A percentile compares a stretch with the other conserved stretches of the same genome.
Evolutionary conservation across 2,113 vertebrate genomes (phyloP).

Genomic region (Nicator chloris): DNA sequence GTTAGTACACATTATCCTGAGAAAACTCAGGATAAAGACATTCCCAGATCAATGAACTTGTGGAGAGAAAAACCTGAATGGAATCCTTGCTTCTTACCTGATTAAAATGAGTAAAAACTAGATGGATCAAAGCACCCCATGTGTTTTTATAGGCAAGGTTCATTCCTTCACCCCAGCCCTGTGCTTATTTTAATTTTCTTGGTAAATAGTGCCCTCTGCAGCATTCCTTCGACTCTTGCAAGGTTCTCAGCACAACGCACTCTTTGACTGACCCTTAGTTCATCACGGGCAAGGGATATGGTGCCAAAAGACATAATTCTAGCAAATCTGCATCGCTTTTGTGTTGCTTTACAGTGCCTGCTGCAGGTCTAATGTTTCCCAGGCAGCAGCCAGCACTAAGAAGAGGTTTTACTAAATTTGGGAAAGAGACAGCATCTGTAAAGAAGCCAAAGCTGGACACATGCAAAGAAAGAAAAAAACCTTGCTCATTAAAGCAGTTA

Average conservation of each 20-base stretch:
- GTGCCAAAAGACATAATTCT: neutral
- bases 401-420: neutral
- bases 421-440: neutral
- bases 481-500: neutral
- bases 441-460: neutral
- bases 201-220: conserved; percentile 71
- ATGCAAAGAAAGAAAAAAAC: neutral
- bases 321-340: neutral
- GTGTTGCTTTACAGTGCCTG: neutral
- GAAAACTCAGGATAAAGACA: neutral
- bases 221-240: neutral
- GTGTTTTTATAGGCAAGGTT: neutral
- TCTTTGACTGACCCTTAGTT: neutral
- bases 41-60: neutral
- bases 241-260: neutral
- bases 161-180: neutral
- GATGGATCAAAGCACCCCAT: neutral
- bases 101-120: neutral
- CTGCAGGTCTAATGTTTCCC: neutral
- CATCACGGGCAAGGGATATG: neutral
- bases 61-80: neutral
- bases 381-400: neutral
- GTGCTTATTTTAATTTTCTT: conserved; percentile 12
- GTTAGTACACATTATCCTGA: neutral
- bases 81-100: neutral